These are phyloP conservation scores for Phataginus tricuspis DNA, from an alignment of 2,797 vertebrate species.

Conservation along the genomic window DNA sequence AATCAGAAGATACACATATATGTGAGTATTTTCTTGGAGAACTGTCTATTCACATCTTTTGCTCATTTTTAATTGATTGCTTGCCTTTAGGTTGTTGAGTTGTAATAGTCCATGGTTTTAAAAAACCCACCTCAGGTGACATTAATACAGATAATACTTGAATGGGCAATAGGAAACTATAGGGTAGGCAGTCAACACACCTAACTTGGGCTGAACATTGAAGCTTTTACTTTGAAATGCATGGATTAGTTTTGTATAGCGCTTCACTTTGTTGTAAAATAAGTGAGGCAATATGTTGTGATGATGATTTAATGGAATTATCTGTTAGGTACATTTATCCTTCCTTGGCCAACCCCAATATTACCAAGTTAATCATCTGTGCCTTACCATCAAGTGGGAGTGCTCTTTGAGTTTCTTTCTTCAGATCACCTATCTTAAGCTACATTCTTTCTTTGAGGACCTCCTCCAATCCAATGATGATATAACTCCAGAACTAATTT, in stretches of 20 bases:
- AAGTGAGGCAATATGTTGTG: background rate
- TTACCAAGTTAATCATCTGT: background rate
- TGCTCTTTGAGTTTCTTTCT: background rate
- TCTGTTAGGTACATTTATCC: background rate
- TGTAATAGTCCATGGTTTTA: background rate
- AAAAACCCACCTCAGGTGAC: background rate
- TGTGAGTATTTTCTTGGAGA: background rate
- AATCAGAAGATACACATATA: background rate
- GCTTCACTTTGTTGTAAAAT: background rate
- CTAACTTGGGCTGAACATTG: background rate
- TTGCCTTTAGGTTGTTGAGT: conserved; percentile 11
- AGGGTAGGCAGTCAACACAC: background rate
- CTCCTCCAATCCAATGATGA: background rate
- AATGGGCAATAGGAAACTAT: background rate
- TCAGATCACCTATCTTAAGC: background rate
- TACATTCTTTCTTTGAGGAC: background rate
- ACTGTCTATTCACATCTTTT: background rate
- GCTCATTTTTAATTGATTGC: background rate
- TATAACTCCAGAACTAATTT: background rate
- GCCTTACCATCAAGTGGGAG: background rate
- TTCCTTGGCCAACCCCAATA: background rate
- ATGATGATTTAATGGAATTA: background rate
- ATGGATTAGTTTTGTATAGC: background rate
- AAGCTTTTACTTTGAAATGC: background rate
- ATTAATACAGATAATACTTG: background rate